Conservation (phyloP, 2,113 vertebrate genomes). For the Dipodomys stephensi region DNA sequence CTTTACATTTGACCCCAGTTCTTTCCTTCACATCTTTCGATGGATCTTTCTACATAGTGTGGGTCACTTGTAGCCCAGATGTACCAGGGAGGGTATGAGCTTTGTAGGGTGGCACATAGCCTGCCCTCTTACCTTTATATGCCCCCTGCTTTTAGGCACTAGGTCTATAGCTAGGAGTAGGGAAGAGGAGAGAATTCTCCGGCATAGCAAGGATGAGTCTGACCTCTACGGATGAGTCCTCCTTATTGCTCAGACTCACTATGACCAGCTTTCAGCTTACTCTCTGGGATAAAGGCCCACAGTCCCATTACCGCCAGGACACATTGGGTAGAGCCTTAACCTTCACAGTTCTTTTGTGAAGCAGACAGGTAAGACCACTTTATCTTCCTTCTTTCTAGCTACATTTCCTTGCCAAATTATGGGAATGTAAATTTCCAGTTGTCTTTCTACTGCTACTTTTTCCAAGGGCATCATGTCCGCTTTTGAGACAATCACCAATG, state of each 20-base stretch:
- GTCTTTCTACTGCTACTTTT: neutral
- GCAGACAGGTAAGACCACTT: neutral
- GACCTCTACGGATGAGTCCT: fast-evolving
- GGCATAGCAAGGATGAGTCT: too few relatives aligned
- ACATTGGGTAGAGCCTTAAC: neutral
- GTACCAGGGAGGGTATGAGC: fast-evolving
- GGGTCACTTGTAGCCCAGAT: fast-evolving
- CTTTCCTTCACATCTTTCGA: neutral
- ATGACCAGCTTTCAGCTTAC: neutral
- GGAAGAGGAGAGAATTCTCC: neutral
- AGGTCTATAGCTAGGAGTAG: neutral
- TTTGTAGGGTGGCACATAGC: fast-evolving
- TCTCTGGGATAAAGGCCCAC: neutral
- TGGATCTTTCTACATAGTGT: neutral
- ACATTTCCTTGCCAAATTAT: fast-evolving
- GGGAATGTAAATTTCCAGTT: too few relatives aligned
- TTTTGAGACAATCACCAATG: neutral
- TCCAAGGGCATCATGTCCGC: neutral
- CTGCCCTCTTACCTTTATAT: neutral
- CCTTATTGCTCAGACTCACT: neutral
- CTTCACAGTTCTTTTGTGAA: neutral
- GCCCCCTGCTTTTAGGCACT: neutral
- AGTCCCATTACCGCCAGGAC: neutral
- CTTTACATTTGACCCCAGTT: neutral
- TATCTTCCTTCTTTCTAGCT: neutral